Conservation (phyloP, 2,888 invertebrate species). For the Lasioglossum marginatum region DNA sequence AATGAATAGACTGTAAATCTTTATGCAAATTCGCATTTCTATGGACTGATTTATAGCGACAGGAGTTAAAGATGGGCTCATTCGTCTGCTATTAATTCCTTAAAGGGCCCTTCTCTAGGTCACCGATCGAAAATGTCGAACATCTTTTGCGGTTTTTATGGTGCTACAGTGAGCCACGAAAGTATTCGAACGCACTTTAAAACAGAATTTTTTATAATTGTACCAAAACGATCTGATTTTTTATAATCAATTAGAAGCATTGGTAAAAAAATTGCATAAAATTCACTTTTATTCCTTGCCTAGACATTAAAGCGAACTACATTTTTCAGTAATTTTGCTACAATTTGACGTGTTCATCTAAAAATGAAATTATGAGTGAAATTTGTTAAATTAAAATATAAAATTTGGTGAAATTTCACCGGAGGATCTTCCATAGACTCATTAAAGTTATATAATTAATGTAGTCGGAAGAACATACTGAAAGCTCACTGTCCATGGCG, state of each 20-base stretch:
- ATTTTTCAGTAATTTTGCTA: background rate
- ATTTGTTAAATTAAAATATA: background rate
- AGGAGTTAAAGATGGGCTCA: background rate
- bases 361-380: background rate
- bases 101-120: background rate
- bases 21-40: constrained; percentile 11
- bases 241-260: too few species aligned
- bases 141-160: background rate
- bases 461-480: background rate
- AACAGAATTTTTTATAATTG: too few species aligned
- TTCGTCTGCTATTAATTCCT: background rate
- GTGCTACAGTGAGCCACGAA: too few species aligned
- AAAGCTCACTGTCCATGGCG: background rate
- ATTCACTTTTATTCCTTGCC: background rate
- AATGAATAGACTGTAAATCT: constrained; percentile 8
- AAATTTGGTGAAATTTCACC: background rate
- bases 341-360: background rate
- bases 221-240: too few species aligned
- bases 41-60: background rate
- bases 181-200: too few species aligned
- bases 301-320: background rate
- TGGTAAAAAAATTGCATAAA: background rate
- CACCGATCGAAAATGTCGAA: background rate
- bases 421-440: background rate
- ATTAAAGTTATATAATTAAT: background rate